phyloP scores from a whole-genome alignment of 2,888 invertebrate species.

The Melinaea marsaeus region DNA sequence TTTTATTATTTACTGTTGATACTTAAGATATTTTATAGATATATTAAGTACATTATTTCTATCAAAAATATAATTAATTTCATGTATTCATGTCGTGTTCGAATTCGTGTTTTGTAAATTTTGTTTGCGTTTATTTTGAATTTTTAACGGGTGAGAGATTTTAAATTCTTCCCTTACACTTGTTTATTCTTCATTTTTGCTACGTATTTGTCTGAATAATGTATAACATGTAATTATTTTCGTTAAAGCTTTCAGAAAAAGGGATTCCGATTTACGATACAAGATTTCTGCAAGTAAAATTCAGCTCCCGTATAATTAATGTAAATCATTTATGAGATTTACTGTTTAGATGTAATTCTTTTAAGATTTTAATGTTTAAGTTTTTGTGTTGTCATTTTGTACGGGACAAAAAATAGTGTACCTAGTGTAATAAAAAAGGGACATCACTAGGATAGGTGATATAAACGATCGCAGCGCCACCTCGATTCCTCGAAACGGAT shows the following conservation, averaged over 20 bases:
- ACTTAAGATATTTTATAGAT: too few species aligned
- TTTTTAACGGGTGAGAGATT: slow-evolving; percentile 74
- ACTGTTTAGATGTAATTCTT: slow-evolving; percentile 30
- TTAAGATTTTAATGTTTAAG: slow-evolving; percentile 8
- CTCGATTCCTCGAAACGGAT: slow-evolving; percentile 61
- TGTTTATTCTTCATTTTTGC: slow-evolving; percentile 56
- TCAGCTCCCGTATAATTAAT: slow-evolving; percentile 33
- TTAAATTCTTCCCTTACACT: slow-evolving; percentile 76
- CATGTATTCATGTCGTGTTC: slow-evolving; percentile 51
- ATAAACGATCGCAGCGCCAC: slow-evolving; percentile 41
- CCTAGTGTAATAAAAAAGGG: slow-evolving; percentile 35
- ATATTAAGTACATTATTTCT: too few species aligned
- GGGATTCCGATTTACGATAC: slow-evolving; percentile 51
- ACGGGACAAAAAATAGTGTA: too few species aligned
- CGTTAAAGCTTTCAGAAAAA: slow-evolving; percentile 56
- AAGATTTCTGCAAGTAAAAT: slow-evolving; percentile 44
- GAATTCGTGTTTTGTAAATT: slow-evolving; percentile 58
- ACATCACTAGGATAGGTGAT: slow-evolving; percentile 42
- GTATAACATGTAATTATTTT: slow-evolving; percentile 72
- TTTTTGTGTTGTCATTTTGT: too few species aligned
- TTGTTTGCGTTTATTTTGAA: slow-evolving; percentile 67
- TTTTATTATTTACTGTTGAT: slow-evolving; percentile 7
- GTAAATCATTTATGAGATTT: slow-evolving; percentile 32
- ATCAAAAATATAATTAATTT: too few species aligned
- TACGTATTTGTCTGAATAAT: slow-evolving; percentile 66